These are phyloP conservation scores for Lepidotrigona ventralis DNA, from an alignment of 1,140 invertebrate species.

Conservation along the genomic window DNA sequence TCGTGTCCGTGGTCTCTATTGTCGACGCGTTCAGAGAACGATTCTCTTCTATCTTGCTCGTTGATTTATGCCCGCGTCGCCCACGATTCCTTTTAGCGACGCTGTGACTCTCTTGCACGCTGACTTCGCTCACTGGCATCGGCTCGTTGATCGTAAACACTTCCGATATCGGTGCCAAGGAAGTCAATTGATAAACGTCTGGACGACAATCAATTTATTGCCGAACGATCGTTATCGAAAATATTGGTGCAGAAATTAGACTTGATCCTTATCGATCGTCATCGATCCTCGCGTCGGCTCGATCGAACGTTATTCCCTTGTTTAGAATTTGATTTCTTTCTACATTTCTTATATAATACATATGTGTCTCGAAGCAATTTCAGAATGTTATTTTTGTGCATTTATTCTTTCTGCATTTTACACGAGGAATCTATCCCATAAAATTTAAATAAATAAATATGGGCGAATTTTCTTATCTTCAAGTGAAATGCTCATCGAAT, in stretches of 20 bases:
- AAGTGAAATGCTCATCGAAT: neutral
- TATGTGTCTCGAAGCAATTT: no score
- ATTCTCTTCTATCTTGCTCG: slow-evolving; percentile 5
- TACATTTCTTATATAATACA: no score
- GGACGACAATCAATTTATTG: neutral
- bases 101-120: slow-evolving; percentile 8
- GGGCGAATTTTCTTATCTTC: no score
- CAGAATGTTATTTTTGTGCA: no score
- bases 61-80: neutral
- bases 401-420: no score
- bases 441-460: no score
- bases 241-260: neutral
- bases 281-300: no score
- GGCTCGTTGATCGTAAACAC: neutral
- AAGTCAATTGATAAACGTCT: slow-evolving; percentile 46
- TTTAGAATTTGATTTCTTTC: no score
- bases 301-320: no score
- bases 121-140: neutral
- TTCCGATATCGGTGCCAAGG: slow-evolving; percentile 14
- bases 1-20: slow-evolving; percentile 9
- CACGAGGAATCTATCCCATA: no score
- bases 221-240: neutral
- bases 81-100: neutral
- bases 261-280: no score
- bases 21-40: slow-evolving; percentile 17